Base-by-base conservation (phyloP, 2,113 vertebrate genomes). In the Pandion haliaetus region DNA sequence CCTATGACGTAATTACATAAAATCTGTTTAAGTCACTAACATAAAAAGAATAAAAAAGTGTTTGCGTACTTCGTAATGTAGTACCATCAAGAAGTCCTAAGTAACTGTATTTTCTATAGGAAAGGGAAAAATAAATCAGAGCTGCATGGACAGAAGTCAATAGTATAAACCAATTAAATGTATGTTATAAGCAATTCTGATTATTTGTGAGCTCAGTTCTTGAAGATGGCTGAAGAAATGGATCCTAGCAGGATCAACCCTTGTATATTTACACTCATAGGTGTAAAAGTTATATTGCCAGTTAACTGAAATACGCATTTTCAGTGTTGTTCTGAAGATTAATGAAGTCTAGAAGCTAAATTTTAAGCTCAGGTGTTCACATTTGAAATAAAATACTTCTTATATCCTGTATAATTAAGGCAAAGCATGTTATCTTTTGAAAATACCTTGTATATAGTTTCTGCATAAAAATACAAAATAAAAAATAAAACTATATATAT, bases 401-500 rank as follows among this genome's bases (percentile, higher is more conserved):
- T 73, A 49, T 93, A 90, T 89, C 90, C 84, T 97, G 61, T 81
- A 92, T 92, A 86, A 88, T 96, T 95, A 97, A 98, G 97, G 95
- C 95, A 96, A 98, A 97, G 90, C 87, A 97, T 91, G 92, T 88
- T 95, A 81, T 81, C 79, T 93, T 97, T 96, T 95, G 84, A 97
- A 97, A 97, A 98, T 96, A 97, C 67, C 71, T 91, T 91, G 72
- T 70, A 89, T 93, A 95, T 62, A 88, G 86, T 95, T 97, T 97
- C 80, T 97, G 95, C 96, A 97, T 94, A 98, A 98, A 97, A 98
- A 97, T 97, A 96, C 9, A 59, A 96, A 96, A 90, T 95, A 94
- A 94, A 97, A 97, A 98, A 97, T 93, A 96, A 88, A 96, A 95
- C 57, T 95, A 85, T 90, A 90, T 90, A 93, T 77, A 93, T 95